Evolutionary conservation across 2,113 vertebrate genomes (phyloP), one percentile per base, ranked within the genome.

Genomic region (Leptosomus discolor): DNA sequence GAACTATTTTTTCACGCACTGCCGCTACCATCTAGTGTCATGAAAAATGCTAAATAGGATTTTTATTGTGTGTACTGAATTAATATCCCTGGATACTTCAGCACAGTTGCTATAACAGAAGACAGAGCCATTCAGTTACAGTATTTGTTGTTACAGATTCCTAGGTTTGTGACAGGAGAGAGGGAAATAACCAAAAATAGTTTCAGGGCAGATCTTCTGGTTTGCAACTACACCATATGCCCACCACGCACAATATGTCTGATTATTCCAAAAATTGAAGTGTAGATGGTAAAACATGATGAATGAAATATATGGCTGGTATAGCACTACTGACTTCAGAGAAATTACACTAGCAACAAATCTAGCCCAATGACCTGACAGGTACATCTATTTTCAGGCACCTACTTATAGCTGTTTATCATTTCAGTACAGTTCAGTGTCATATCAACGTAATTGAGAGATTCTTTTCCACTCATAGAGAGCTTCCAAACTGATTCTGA

Each of bases 121-220:
- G 86, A 78, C 24, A 30, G 34, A 91, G 46, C 26, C 64, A 74
- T 93, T 89, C 77, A 91, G 48, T 63, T n/a, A 54, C 34, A 89
- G n/a, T 82, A 89, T 84, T 94, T 96, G 67, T 70, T 92, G 91
- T 90, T 88, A 65, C 76, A 65, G 46, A 74, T 96, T 97, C 93
- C 78, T 87, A 46, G 48, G n/a, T 91, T 95, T 87, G 80, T 95
- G 80, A 87, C 36, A 82, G 69, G 61, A 84, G 65, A 68, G 51
- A 91, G 16, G 74, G 48, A 92, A 97, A 93, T 83, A 92, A 65
- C 77, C 56, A 85, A 96, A 98, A 95, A 95, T 95, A 97, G 70
- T 77, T 94, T 90, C 32, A 90, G 76, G 64, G 65, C 88, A 48
- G 56, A 80, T 93, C 69, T 88, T 94, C 60, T 91, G 46, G 46